These are phyloP conservation scores for Xestoiulus laeticollis DNA, from an alignment of 2,888 invertebrate genomes.

Conservation along the genomic window DNA sequence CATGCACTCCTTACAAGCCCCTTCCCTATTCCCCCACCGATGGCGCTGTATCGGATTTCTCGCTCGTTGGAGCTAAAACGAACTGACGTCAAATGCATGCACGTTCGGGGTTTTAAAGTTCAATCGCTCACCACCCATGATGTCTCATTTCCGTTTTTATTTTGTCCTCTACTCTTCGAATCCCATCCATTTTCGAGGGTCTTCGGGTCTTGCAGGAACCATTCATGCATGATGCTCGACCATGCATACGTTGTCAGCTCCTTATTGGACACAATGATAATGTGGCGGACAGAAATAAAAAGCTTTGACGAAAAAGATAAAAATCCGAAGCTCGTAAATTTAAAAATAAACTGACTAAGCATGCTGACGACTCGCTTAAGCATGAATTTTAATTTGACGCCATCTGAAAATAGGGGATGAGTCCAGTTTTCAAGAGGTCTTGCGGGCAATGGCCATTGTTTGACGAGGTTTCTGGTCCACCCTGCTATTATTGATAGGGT, in stretches of 20 bases:
- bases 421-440: background rate
- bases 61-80: background rate
- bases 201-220: background rate
- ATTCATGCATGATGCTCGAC: background rate
- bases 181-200: background rate
- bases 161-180: background rate
- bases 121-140: background rate
- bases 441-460: background rate
- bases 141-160: constrained; percentile 26
- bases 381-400: background rate
- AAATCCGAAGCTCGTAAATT: background rate
- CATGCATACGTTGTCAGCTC: background rate
- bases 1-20: background rate
- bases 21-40: background rate
- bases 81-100: background rate
- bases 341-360: constrained; percentile 11
- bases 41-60: constrained; percentile 12
- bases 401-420: background rate
- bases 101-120: background rate
- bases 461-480: background rate
- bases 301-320: background rate
- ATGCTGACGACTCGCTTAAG: background rate
- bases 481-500: background rate
- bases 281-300: background rate
- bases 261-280: constrained; percentile 12